Percentiles rank a stretch among this genome's conserved stretches.
phyloP scores from a whole-genome alignment of 2,113 vertebrate species.

The Seriola rivoliana region DNA sequence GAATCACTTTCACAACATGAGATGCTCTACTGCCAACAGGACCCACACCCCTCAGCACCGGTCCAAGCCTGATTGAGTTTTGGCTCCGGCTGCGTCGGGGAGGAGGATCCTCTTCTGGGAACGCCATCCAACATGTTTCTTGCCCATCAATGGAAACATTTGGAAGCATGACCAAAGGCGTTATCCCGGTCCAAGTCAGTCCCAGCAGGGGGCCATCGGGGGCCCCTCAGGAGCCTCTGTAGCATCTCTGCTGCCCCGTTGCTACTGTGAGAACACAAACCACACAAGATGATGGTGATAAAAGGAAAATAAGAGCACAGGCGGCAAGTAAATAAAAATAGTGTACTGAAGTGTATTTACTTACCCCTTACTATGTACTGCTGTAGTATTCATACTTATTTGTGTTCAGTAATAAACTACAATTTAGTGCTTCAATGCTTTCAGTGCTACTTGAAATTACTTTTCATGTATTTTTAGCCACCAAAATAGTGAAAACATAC shows the following conservation, averaged over 20 bases:
- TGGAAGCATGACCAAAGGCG: constrained; percentile 69
- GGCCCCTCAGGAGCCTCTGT: constrained; percentile 27
- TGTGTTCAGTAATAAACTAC: neutral
- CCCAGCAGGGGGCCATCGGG: constrained; percentile 35
- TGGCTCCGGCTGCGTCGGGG: constrained; percentile 46
- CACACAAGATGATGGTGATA: constrained; percentile 49
- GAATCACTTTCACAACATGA: constrained; percentile 19
- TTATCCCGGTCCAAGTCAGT: constrained; percentile 53
- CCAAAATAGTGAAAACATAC: too few species aligned
- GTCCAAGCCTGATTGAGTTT: constrained; percentile 45
- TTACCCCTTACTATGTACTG: neutral
- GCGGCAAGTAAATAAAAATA: neutral
- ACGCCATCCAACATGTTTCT: constrained; percentile 50
- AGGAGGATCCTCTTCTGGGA: constrained; percentile 39
- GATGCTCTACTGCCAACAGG: constrained; percentile 12
- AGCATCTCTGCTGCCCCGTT: constrained; percentile 38
- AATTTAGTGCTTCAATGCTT: too few species aligned
- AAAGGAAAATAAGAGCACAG: constrained; percentile 11
- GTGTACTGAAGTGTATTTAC: neutral
- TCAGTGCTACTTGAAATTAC: too few species aligned
- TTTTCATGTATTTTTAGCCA: too few species aligned
- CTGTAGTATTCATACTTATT: neutral
- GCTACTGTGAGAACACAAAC: constrained; percentile 37
- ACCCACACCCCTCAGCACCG: neutral
- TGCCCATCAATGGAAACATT: constrained; percentile 65